Percentiles rank a stretch among this genome's conserved stretches.
These are phyloP conservation scores for Chelonoidis abingdonii DNA, from an alignment of 2,113 vertebrate genomes.

Conservation along the genomic window DNA sequence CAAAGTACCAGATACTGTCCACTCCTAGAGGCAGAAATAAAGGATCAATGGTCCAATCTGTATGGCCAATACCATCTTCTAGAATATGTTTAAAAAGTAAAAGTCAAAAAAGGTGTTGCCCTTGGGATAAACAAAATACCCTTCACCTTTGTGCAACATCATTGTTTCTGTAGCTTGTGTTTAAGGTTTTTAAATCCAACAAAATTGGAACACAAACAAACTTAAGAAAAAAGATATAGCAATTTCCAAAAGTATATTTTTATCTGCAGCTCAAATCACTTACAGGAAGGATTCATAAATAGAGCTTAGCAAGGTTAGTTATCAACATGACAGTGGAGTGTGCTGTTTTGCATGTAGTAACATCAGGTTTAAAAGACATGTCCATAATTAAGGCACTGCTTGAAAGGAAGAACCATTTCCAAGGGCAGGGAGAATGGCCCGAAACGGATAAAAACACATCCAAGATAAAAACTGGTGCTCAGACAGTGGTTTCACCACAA, in stretches of 20 bases:
- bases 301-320: slow-evolving; percentile 8
- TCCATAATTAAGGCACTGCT: slow-evolving; percentile 63
- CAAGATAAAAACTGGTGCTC: slow-evolving; percentile 63
- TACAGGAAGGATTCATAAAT: slow-evolving; percentile 62
- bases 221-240: slow-evolving; percentile 57
- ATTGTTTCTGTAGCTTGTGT: not conserved
- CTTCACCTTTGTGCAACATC: not conserved
- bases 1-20: accelerated
- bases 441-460: slow-evolving; percentile 64
- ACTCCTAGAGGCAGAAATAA: not conserved
- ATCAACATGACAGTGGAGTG: not conserved
- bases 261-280: slow-evolving; percentile 54
- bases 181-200: not conserved
- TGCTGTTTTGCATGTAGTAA: slow-evolving; percentile 40
- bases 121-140: not conserved
- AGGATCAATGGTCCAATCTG: not conserved
- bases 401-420: slow-evolving; percentile 64
- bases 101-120: not conserved
- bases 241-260: slow-evolving; percentile 69
- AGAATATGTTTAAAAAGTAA: not conserved
- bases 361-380: slow-evolving; percentile 34
- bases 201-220: not conserved
- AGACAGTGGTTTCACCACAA: slow-evolving; percentile 67
- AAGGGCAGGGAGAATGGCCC: slow-evolving; percentile 54
- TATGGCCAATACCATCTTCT: not conserved